Percentiles rank a stretch among this genome's conserved stretches.
phyloP scores from a whole-genome alignment of 2,888 invertebrate species.

The Drosophila histrio region DNA sequence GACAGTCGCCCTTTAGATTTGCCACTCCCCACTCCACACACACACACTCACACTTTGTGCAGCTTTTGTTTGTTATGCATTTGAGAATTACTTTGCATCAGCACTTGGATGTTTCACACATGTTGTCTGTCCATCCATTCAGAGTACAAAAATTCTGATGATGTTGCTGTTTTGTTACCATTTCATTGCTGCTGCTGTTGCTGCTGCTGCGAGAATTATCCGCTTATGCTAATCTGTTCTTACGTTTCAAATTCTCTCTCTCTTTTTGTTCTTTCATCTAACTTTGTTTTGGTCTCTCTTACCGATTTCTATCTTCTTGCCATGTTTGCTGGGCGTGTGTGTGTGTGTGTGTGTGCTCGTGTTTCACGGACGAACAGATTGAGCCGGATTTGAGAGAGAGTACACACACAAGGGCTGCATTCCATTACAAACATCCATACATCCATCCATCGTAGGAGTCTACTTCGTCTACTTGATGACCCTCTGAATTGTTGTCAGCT shows the following conservation, averaged over 20 bases:
- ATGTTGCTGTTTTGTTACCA: conserved; percentile 39
- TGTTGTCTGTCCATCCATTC: background rate
- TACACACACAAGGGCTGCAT: background rate
- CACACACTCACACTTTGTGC: background rate
- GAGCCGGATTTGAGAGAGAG: conserved; percentile 58
- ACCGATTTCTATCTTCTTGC: conserved; percentile 16
- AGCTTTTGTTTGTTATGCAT: conserved; percentile 33
- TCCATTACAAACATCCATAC: conserved; percentile 11
- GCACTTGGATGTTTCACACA: conserved; percentile 62
- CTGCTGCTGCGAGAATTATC: conserved; percentile 60
- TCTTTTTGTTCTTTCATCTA: conserved; percentile 15
- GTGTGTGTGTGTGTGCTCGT: conserved; percentile 12
- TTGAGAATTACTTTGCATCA: conserved; percentile 50
- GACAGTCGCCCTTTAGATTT: background rate
- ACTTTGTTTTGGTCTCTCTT: conserved; percentile 4
- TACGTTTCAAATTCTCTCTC: conserved; percentile 59
- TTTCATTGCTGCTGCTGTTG: conserved; percentile 30
- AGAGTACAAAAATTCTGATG: conserved; percentile 19
- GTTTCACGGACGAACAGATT: conserved; percentile 58
- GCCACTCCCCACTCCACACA: too few species aligned
- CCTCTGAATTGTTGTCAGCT: conserved; percentile 29
- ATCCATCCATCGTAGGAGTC: conserved; percentile 24
- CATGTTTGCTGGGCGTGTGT: conserved; percentile 24
- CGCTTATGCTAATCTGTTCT: conserved; percentile 78
- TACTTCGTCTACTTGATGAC: conserved; percentile 57